phyloP scores from a whole-genome alignment of 2,888 invertebrate genomes.

The Ramazzottius varieornatus region DNA sequence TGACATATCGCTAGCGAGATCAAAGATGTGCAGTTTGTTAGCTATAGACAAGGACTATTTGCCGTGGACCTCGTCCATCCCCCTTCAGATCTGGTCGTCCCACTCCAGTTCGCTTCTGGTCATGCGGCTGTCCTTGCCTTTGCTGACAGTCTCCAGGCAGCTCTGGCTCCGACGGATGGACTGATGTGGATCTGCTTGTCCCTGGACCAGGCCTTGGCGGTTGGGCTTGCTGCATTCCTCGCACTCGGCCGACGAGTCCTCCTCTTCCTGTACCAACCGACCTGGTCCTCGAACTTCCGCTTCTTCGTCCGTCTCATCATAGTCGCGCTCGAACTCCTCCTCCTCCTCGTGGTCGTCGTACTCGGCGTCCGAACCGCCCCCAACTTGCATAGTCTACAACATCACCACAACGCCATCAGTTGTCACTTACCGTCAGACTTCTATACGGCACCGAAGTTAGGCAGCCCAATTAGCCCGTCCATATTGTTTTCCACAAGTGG shows the following conservation, averaged over 20 bases:
- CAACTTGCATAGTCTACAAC: no score
- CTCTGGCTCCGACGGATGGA: not conserved
- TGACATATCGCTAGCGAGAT: no score
- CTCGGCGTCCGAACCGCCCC: conserved; percentile 9
- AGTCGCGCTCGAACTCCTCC: conserved; percentile 6
- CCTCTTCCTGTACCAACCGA: not conserved
- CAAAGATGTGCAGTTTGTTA: no score
- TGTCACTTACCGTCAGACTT: no score
- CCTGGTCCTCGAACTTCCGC: not conserved
- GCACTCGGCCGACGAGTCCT: not conserved
- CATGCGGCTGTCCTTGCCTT: not conserved
- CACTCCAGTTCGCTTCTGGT: not conserved
- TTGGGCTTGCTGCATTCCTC: not conserved
- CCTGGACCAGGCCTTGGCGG: not conserved
- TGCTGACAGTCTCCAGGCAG: not conserved
- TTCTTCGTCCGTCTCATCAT: not conserved
- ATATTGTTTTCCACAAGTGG: no score
- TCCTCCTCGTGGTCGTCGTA: conserved; percentile 8
- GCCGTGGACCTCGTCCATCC: no score
- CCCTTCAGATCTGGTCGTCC: not conserved
- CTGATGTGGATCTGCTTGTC: not conserved
- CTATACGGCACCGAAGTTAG: no score
- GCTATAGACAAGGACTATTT: no score
- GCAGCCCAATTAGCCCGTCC: no score
- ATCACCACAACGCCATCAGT: not conserved